A percentile compares a stretch with the other conserved stretches of the same genome.
phyloP scores from a whole-genome alignment of 2,888 invertebrate genomes.

The Aporophyla nigra region DNA sequence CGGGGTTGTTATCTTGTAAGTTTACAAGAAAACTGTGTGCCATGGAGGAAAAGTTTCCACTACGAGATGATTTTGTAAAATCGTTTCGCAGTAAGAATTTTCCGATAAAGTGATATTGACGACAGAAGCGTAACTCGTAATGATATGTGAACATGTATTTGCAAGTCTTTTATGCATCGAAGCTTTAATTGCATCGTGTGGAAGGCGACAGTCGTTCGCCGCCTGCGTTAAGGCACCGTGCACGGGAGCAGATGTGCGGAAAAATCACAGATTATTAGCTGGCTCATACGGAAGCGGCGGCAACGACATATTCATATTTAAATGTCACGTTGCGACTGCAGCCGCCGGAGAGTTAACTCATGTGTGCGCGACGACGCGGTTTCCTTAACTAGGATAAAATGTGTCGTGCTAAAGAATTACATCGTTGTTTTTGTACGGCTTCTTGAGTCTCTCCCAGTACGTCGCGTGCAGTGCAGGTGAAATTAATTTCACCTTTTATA shows the following conservation, averaged over 20 bases:
- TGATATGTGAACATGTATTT: conserved; percentile 50
- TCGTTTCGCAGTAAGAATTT: conserved; percentile 60
- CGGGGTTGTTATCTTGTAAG: conserved; percentile 81
- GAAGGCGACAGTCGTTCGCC: conserved; percentile 60
- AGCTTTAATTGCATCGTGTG: conserved; percentile 72
- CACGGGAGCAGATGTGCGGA: conserved; percentile 84
- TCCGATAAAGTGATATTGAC: conserved; percentile 42
- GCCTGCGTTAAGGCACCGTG: conserved; percentile 59
- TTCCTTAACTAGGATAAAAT: conserved; percentile 69
- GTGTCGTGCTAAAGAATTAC: conserved; percentile 64
- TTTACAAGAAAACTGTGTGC: conserved; percentile 79
- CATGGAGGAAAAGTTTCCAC: conserved; percentile 71
- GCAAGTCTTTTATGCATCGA: conserved; percentile 63
- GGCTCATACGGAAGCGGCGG: conserved; percentile 74
- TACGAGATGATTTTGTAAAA: conserved; percentile 61
- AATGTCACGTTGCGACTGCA: conserved; percentile 83
- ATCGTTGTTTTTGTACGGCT: conserved; percentile 64
- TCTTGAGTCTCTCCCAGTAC: conserved; percentile 44
- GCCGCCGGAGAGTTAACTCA: conserved; percentile 76
- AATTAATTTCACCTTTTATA: conserved; percentile 63
- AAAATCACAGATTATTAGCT: conserved; percentile 88
- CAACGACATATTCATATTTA: conserved; percentile 89
- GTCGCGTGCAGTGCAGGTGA: conserved; percentile 46
- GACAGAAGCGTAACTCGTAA: conserved; percentile 34
- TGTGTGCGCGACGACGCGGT: conserved; percentile 72